A percentile compares a stretch with the other conserved stretches of the same genome.
Evolutionary conservation across 2,113 vertebrate genomes (phyloP).

Genomic region (western clawed frog (Xenopus tropicalis)): UCB_Xtro_10.0 CM004446.2:59351001-59351500

Average conservation of each 20-base stretch:
- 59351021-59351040: too few species aligned
- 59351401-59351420: conserved; percentile 98
- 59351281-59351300: too few species aligned
- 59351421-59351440: conserved; percentile 99
- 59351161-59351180: conserved; percentile 86
- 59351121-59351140: conserved; percentile 94
- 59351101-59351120: conserved; percentile 94
- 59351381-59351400: conserved; percentile 68
- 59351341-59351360: too few species aligned
- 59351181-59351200: too few species aligned
- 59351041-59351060: not conserved
- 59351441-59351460: conserved; percentile 97
- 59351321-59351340: too few species aligned
- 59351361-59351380: too few species aligned
- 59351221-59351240: too few species aligned
- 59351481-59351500: conserved; percentile 93
- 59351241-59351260: too few species aligned
- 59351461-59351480: conserved; percentile 99
- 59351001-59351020: too few species aligned
- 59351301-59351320: too few species aligned
- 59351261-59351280: too few species aligned
- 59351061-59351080: not conserved
- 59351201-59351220: too few species aligned
- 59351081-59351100: conserved; percentile 88
- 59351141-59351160: conserved; percentile 99